A percentile compares a stretch with the other conserved stretches of the same genome.
Evolutionary conservation across 2,797 vertebrate species (phyloP).

Genomic region (Threskiornis aethiopicus): DNA sequence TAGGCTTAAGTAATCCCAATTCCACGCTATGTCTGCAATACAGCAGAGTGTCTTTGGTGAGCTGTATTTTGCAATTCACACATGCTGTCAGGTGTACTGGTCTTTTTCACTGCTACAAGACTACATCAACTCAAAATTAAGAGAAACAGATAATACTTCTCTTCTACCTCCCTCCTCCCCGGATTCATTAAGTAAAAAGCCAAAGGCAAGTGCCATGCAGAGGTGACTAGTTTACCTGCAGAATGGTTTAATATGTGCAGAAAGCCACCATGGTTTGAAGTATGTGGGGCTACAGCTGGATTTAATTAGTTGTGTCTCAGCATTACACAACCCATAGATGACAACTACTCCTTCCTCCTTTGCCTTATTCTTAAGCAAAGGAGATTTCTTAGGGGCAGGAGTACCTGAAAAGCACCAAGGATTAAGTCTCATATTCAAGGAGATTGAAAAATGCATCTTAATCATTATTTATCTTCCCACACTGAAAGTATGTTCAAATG

Average conservation of each 20-base stretch:
- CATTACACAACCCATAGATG: background rate
- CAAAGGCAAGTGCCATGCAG: background rate
- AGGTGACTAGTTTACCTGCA: background rate
- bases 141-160: background rate
- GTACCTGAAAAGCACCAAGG: background rate
- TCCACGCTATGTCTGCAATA: background rate
- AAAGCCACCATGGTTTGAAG: background rate
- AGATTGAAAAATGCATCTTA: background rate
- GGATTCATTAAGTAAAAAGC: background rate
- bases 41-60: background rate
- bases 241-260: background rate
- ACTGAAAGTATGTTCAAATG: background rate
- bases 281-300: background rate
- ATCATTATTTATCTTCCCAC: background rate
- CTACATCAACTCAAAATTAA: background rate
- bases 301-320: background rate
- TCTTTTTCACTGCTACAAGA: conserved; percentile 24
- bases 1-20: background rate
- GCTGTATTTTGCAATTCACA: background rate
- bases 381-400: background rate
- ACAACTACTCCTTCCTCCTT: background rate
- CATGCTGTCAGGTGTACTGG: background rate
- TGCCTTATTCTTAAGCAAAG: background rate
- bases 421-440: background rate
- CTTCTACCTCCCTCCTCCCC: background rate